These are phyloP conservation scores for Chymomyza caudatula DNA, from an alignment of 2,888 invertebrate species.

Conservation along the genomic window DNA sequence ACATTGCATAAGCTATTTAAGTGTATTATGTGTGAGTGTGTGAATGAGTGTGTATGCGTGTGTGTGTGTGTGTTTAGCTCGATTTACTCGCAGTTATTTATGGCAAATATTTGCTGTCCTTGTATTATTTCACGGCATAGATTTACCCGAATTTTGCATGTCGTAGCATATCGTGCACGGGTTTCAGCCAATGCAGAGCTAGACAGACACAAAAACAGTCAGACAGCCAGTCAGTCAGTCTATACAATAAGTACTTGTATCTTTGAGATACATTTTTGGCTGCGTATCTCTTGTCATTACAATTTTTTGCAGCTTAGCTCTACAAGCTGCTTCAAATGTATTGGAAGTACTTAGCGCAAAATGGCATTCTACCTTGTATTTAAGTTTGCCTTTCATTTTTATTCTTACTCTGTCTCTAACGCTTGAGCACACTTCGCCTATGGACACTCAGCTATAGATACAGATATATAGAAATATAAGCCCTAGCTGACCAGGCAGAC, in stretches of 20 bases:
- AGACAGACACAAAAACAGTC: not conserved
- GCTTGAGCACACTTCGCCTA: slow-evolving; percentile 17
- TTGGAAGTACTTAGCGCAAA: not conserved
- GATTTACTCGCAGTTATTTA: slow-evolving; percentile 36
- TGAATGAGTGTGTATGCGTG: not conserved
- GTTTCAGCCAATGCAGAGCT: no score
- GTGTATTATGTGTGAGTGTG: not conserved
- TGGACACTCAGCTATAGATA: slow-evolving; percentile 4
- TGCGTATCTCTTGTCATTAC: slow-evolving; percentile 10
- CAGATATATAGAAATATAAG: slow-evolving; percentile 9
- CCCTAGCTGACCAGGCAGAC: slow-evolving; percentile 19
- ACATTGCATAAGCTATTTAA: slow-evolving; percentile 21
- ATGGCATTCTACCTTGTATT: not conserved
- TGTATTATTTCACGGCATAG: slow-evolving; percentile 17
- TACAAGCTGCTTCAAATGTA: not conserved
- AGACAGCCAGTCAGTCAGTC: not conserved
- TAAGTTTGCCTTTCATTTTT: not conserved
- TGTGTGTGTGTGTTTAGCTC: slow-evolving; percentile 4
- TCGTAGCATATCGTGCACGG: slow-evolving; percentile 3
- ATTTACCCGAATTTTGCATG: slow-evolving; percentile 26
- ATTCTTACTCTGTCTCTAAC: not conserved
- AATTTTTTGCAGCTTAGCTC: slow-evolving; percentile 3
- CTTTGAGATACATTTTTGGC: not conserved
- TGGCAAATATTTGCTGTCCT: slow-evolving; percentile 36
- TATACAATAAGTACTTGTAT: not conserved